These are phyloP conservation scores for Drosophila mauritiana DNA, from an alignment of 1,140 invertebrate species.

Conservation along the genomic window DNA sequence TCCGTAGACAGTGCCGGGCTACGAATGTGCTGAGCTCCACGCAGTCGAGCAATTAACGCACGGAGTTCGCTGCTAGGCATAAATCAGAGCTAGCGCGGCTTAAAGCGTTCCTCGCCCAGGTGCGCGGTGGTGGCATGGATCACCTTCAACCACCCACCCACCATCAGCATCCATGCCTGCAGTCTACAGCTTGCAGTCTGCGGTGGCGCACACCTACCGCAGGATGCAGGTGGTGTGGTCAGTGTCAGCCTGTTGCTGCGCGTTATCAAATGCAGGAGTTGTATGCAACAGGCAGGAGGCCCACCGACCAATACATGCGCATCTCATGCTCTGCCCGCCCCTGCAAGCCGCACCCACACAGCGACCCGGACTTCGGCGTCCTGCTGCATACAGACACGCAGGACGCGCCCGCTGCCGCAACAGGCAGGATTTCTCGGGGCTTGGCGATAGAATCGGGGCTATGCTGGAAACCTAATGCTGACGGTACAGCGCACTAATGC, in stretches of 20 bases:
- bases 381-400: slow-evolving; percentile 8
- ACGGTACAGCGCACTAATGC: slow-evolving; percentile 10
- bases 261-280: slow-evolving; percentile 37
- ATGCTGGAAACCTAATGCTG: not conserved
- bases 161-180: not conserved
- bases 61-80: not conserved
- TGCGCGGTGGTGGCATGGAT: not conserved
- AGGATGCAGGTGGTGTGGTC: slow-evolving; percentile 37
- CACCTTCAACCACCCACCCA: not conserved
- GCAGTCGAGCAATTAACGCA: slow-evolving; percentile 40
- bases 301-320: slow-evolving; percentile 9
- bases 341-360: slow-evolving; percentile 3
- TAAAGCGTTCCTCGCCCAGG: not conserved
- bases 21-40: slow-evolving; percentile 2
- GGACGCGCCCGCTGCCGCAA: slow-evolving; percentile 69
- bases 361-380: too few relatives aligned
- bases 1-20: slow-evolving; percentile 6
- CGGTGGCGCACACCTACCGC: slow-evolving; percentile 21
- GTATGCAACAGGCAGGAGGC: slow-evolving; percentile 68
- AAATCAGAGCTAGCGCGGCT: slow-evolving; percentile 1
- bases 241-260: slow-evolving; percentile 69
- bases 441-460: not conserved
- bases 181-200: slow-evolving; percentile 15
- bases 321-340: not conserved
- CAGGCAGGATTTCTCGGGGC: slow-evolving; percentile 45